Percentiles rank a stretch among this genome's conserved stretches.
These are phyloP conservation scores for Diadema setosum DNA, from an alignment of 35 echinoderm and acorn worm species.

Conservation along the genomic window DNA sequence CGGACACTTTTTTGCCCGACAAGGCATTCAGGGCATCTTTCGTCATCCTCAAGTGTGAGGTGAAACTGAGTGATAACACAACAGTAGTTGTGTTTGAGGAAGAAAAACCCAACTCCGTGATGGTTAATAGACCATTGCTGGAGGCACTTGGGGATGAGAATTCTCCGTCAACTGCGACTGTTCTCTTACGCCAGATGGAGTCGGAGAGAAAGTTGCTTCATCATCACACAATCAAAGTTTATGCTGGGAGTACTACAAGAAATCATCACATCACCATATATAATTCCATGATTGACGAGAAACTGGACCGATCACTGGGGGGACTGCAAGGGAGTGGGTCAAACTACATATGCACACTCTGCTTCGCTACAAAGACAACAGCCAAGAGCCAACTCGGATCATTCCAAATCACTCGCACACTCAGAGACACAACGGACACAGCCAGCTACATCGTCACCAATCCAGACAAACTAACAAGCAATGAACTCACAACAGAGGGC, in stretches of 20 bases:
- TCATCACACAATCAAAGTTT: not conserved
- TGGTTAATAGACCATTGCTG: not conserved
- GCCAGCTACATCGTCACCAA: not conserved
- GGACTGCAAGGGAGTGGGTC: conserved; percentile 56
- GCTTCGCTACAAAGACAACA: not conserved
- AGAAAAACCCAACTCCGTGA: not conserved
- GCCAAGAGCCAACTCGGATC: conserved; percentile 11
- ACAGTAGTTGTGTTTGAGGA: not conserved
- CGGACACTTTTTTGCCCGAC: conserved; percentile 27
- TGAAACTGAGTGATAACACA: not conserved
- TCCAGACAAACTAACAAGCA: conserved; percentile 17
- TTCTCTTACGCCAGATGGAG: not conserved
- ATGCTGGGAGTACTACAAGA: not conserved
- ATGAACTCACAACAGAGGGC: not conserved
- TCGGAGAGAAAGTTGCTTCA: not conserved
- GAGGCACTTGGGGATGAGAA: conserved; percentile 51
- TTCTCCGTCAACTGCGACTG: not conserved
- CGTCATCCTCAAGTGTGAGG: conserved; percentile 9
- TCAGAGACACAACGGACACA: not conserved
- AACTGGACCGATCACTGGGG: conserved; percentile 20
- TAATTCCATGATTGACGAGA: conserved; percentile 58
- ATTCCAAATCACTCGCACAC: not conserved
- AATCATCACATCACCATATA: not conserved
- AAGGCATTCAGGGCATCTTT: conserved; percentile 52
- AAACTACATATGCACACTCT: conserved; percentile 27